These are phyloP conservation scores for Dendrocincla tyrannina DNA, from an alignment of 2,797 vertebrate genomes.

Conservation along the genomic window DNA sequence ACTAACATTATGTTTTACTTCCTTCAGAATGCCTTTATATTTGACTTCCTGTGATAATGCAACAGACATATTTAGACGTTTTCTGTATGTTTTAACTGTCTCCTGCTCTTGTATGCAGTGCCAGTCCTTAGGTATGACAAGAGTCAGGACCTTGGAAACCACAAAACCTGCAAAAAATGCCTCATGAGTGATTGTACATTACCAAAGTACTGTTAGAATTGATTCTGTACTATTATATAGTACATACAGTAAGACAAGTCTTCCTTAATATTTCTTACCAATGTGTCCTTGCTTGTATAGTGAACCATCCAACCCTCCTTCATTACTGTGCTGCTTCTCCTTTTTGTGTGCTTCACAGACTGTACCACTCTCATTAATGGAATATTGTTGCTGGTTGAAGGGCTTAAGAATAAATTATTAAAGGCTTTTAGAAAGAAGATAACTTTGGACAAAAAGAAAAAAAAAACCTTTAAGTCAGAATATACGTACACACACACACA, in stretches of 20 bases:
- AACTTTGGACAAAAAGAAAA: conserved; percentile 27
- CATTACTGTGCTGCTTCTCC: conserved; percentile 93
- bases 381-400: conserved; percentile 98
- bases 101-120: neutral
- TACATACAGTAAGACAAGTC: neutral
- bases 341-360: conserved; percentile 95
- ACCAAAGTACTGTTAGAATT: neutral
- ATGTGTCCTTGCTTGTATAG: conserved; percentile 92
- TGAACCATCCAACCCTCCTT: conserved; percentile 99
- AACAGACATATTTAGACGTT: neutral
- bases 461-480: conserved; percentile 21
- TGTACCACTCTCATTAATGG: conserved; percentile 97
- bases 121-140: neutral
- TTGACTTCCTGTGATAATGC: neutral
- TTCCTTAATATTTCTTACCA: conserved; percentile 80
- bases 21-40: neutral
- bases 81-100: neutral
- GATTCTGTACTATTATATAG: neutral
- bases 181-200: neutral
- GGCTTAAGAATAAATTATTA: conserved; percentile 80
- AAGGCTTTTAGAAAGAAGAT: conserved; percentile 33
- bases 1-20: neutral
- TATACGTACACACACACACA: neutral
- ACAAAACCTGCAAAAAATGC: neutral
- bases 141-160: neutral